A percentile compares a stretch with the other conserved stretches of the same genome.
Conservation (phyloP, 2,888 invertebrate species). For the Melanostoma scalare region DNA sequence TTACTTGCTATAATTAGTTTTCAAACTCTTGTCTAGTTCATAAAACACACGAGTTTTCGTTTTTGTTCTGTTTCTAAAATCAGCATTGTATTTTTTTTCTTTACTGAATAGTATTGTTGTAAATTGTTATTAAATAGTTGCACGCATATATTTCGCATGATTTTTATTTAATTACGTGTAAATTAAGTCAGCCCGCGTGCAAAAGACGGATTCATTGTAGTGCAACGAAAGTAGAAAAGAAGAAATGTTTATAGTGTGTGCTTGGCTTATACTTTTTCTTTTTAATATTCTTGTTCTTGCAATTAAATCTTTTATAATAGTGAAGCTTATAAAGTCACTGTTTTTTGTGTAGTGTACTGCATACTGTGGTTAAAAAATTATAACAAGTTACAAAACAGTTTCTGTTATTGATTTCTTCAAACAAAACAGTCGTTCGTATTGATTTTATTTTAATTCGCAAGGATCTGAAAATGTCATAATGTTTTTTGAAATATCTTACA, state of each 20-base stretch:
- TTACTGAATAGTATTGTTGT: constrained; percentile 47
- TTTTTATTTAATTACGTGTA: constrained; percentile 36
- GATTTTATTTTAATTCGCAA: no score
- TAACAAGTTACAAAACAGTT: no score
- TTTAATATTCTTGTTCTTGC: no score
- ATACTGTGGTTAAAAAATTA: no score
- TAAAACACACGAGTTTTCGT: constrained; percentile 24
- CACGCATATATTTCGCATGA: constrained; percentile 18
- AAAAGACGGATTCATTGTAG: constrained; percentile 60
- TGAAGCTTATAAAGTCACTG: no score
- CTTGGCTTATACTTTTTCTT: not conserved
- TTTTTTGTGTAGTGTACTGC: no score
- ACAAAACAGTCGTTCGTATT: no score
- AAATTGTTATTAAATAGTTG: constrained; percentile 45
- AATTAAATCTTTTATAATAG: no score
- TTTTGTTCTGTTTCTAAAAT: constrained; percentile 23
- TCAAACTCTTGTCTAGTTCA: constrained; percentile 55
- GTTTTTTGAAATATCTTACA: no score
- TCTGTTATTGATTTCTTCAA: no score
- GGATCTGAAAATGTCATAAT: no score
- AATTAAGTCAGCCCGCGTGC: constrained; percentile 71
- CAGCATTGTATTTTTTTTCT: constrained; percentile 23
- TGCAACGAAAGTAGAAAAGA: constrained; percentile 40
- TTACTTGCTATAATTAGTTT: constrained; percentile 29
- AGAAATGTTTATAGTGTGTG: constrained; percentile 6